Conservation (phyloP, 2,113 vertebrate genomes). For the Nibea coibor region DNA sequence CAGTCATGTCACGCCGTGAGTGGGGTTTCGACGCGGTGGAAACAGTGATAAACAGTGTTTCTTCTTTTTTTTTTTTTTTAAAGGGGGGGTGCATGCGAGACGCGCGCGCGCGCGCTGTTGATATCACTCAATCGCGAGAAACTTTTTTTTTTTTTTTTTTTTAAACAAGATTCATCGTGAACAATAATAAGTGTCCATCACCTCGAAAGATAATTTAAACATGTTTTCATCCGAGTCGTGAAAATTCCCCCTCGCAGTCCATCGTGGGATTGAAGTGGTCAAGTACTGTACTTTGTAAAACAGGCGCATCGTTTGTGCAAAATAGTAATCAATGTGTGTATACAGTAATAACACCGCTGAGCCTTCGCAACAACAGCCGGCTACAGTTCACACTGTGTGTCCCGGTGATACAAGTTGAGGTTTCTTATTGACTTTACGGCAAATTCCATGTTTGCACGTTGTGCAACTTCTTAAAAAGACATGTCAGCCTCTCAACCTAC, state of each 20-base stretch:
- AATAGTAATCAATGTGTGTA: constrained; percentile 59
- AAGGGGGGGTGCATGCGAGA: constrained; percentile 31
- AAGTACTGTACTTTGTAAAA: constrained; percentile 51
- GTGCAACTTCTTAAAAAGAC: neutral
- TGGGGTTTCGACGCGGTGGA: neutral
- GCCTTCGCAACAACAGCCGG: constrained; percentile 29
- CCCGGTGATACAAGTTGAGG: constrained; percentile 21
- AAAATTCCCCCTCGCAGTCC: constrained; percentile 1
- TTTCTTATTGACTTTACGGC: constrained; percentile 12
- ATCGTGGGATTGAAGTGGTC: neutral
- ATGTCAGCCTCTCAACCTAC: neutral
- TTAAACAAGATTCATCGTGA: constrained; percentile 23
- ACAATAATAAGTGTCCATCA: neutral
- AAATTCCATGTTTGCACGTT: constrained; percentile 13
- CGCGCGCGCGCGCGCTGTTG: constrained; percentile 55
- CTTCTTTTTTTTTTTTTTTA: neutral
- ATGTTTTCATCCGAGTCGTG: no score
- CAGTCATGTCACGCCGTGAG: neutral
- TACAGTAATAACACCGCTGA: constrained; percentile 56
- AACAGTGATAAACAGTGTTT: neutral
- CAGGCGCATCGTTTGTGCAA: constrained; percentile 25
- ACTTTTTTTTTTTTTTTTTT: constrained; percentile 46
- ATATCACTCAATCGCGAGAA: constrained; percentile 51
- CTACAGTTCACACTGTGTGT: constrained; percentile 26
- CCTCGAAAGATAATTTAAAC: no score